Evolutionary conservation across 2,888 invertebrate genomes (phyloP).

Genomic region (Syrista parreyssii): DNA sequence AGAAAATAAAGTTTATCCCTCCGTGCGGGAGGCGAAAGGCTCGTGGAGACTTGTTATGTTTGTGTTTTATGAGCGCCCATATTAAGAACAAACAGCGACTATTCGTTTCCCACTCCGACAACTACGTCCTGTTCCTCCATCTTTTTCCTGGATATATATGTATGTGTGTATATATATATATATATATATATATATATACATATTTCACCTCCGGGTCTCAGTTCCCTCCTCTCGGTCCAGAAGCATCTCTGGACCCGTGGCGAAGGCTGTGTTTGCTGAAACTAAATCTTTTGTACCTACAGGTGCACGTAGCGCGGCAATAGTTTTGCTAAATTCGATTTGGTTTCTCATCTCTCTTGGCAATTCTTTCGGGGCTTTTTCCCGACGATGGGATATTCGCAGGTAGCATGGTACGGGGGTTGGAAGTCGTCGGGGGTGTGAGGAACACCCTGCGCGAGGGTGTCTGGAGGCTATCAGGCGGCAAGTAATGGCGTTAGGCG

Average conservation of each 20-base stretch:
- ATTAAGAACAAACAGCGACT: conserved; percentile 36
- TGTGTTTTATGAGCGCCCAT: conserved; percentile 34
- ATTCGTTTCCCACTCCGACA: conserved; percentile 22
- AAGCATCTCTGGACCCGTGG: conserved; percentile 20
- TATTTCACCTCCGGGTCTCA: conserved; percentile 13
- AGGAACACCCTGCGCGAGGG: conserved; percentile 24
- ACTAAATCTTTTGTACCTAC: conserved; percentile 46
- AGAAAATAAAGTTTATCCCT: conserved; percentile 28
- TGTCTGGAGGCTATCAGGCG: conserved; percentile 52
- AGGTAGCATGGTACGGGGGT: conserved; percentile 1
- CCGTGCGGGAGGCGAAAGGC: not conserved
- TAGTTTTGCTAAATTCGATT: conserved; percentile 57
- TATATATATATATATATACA: not conserved
- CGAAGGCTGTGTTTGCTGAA: conserved; percentile 33
- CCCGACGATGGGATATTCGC: conserved; percentile 11
- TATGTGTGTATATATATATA: not conserved
- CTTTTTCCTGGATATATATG: not conserved
- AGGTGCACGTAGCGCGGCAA: conserved; percentile 34
- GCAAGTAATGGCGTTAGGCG: conserved; percentile 51
- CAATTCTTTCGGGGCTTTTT: conserved; percentile 30
- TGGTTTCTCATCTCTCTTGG: conserved; percentile 39
- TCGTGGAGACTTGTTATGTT: conserved; percentile 22
- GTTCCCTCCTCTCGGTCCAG: conserved; percentile 9
- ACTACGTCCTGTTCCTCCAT: conserved; percentile 8
- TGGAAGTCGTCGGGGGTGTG: conserved; percentile 15